A percentile compares a stretch with the other conserved stretches of the same genome.
Evolutionary conservation across 2,113 vertebrate species (phyloP).

Genomic region (Hucho hucho): DNA sequence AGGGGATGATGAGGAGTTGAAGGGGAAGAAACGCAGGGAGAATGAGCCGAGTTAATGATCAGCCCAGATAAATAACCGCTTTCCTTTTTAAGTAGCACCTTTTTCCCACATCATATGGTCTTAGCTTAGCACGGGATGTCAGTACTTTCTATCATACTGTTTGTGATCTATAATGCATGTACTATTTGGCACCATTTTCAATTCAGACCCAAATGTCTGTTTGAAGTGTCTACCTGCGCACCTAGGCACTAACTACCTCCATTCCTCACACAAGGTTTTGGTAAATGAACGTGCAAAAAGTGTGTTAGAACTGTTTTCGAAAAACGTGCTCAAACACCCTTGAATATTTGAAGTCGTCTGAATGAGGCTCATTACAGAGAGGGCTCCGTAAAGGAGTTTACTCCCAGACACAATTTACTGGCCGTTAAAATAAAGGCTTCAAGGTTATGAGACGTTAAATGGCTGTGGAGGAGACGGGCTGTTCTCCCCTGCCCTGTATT

Average conservation of each 20-base stretch:
- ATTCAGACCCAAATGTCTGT: too few species aligned
- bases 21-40: too few species aligned
- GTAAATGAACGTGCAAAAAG: not conserved
- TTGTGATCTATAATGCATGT: too few species aligned
- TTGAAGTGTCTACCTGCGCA: not conserved
- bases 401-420: conserved; percentile 66
- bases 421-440: conserved; percentile 67
- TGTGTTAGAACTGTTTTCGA: not conserved
- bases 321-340: conserved; percentile 59
- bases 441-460: conserved; percentile 66
- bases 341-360: conserved; percentile 48
- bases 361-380: conserved; percentile 64
- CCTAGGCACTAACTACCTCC: too few species aligned
- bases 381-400: conserved; percentile 40
- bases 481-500: conserved; percentile 52
- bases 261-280: too few species aligned
- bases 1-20: too few species aligned
- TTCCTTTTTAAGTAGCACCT: not conserved
- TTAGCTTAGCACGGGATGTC: not conserved
- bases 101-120: conserved; percentile 14
- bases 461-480: conserved; percentile 59
- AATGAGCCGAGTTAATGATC: conserved; percentile 14
- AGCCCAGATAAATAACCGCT: conserved; percentile 17
- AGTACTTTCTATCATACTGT: too few species aligned
- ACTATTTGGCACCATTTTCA: too few species aligned